Evolutionary conservation across 2,113 vertebrate species (phyloP).

Genomic region (Ptilonorhynchus violaceus): DNA sequence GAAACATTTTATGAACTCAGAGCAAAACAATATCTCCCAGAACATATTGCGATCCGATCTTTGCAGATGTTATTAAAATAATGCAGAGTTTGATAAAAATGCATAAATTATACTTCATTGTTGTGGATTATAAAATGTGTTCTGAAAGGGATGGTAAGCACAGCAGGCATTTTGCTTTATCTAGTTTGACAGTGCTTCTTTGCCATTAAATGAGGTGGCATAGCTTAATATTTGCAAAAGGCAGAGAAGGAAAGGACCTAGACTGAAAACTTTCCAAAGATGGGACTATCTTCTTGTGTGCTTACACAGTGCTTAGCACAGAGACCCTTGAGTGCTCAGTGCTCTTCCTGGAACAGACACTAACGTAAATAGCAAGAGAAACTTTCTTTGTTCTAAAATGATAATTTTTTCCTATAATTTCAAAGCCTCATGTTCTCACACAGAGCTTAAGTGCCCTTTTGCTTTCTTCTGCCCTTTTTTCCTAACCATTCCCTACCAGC

Average conservation of each 20-base stretch:
- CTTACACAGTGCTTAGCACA: neutral
- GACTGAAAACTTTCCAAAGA: neutral
- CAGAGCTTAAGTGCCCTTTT: neutral
- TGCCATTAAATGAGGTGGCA: neutral
- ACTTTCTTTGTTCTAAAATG: neutral
- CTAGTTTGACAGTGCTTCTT: neutral
- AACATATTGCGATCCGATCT: conserved; percentile 33
- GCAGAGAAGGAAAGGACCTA: neutral
- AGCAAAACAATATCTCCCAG: conserved; percentile 57
- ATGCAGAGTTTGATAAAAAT: conserved; percentile 56
- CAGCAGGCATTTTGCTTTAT: conserved; percentile 46
- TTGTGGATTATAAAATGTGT: conserved; percentile 43
- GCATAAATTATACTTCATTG: conserved; percentile 64
- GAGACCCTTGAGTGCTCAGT: neutral
- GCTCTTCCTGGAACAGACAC: neutral
- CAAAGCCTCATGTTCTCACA: neutral
- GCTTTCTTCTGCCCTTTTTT: neutral
- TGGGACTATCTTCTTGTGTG: neutral
- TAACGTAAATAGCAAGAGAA: neutral
- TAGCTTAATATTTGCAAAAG: neutral
- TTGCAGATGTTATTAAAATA: conserved; percentile 55
- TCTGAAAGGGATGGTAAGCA: conserved; percentile 44
- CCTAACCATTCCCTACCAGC: neutral
- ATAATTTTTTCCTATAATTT: neutral
- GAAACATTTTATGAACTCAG: conserved; percentile 41